A percentile compares a stretch with the other conserved stretches of the same genome.
These are phyloP conservation scores for Ibidorhyncha struthersii DNA, from an alignment of 2,113 vertebrate species.

Conservation along the genomic window DNA sequence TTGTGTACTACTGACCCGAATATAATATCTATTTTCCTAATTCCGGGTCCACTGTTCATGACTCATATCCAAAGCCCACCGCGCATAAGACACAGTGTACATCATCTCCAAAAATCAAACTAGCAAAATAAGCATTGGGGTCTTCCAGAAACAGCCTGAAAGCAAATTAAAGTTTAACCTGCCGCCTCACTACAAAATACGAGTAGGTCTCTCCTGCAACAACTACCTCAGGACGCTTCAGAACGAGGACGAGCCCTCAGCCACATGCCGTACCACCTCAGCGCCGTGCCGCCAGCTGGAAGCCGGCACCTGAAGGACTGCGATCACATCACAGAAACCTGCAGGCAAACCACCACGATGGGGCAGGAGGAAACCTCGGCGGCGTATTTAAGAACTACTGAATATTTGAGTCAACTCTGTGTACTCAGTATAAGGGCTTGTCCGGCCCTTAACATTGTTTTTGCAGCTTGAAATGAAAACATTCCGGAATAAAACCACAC, in stretches of 20 bases:
- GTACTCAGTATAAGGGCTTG: fast-evolving
- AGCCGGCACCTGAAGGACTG: neutral
- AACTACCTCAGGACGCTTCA: neutral
- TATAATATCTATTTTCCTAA: fast-evolving
- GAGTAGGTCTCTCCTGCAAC: fast-evolving
- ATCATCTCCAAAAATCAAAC: neutral
- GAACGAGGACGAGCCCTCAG: fast-evolving
- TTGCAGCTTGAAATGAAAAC: neutral
- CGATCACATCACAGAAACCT: neutral
- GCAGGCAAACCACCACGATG: fast-evolving
- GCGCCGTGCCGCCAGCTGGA: fast-evolving
- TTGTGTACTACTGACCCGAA: neutral
- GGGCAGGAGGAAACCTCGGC: neutral
- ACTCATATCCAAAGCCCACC: neutral
- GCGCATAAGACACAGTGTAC: neutral
- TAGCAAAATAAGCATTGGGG: neutral
- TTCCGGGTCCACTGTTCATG: neutral
- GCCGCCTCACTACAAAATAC: neutral
- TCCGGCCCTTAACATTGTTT: fast-evolving
- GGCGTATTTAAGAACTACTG: fast-evolving
- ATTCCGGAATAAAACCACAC: neutral
- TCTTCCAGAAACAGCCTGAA: neutral
- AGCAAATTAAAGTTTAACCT: neutral
- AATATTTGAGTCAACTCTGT: fast-evolving
- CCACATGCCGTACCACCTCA: fast-evolving